Percentiles rank a stretch among this genome's conserved stretches.
Evolutionary conservation across 2,888 invertebrate species (phyloP).

Genomic region (Apomyelois bistriatella): DNA sequence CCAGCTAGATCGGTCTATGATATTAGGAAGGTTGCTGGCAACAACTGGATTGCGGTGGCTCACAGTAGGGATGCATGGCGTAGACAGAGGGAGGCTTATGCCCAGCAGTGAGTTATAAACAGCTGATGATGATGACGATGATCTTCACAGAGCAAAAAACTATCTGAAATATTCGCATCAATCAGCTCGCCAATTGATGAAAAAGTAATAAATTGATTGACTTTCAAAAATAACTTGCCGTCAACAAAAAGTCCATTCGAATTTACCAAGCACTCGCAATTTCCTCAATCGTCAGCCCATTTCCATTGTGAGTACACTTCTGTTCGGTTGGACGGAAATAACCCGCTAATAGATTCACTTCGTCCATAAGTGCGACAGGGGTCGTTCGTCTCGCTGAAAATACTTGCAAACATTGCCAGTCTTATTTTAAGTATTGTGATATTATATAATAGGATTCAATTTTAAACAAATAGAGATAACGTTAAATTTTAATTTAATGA

Average conservation of each 20-base stretch:
- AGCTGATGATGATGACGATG: too few relatives aligned
- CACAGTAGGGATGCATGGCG: too few relatives aligned
- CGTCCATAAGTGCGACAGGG: constrained; percentile 16
- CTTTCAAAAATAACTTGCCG: constrained; percentile 1
- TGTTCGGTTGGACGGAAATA: constrained; percentile 68
- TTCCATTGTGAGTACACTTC: constrained; percentile 35
- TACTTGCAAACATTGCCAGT: background rate
- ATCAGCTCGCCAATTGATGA: background rate
- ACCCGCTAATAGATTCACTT: constrained; percentile 77
- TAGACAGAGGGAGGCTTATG: too few relatives aligned
- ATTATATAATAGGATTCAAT: too few relatives aligned
- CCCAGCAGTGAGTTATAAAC: too few relatives aligned
- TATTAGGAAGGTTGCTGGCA: too few relatives aligned
- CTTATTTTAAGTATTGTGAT: background rate
- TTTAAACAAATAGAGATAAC: too few relatives aligned
- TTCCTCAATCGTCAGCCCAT: constrained; percentile 24
- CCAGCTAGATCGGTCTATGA: too few relatives aligned
- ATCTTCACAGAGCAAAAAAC: background rate
- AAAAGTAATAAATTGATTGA: background rate
- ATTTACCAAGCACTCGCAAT: constrained; percentile 17
- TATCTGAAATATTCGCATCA: too few relatives aligned
- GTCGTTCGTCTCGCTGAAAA: background rate
- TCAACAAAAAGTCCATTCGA: constrained; percentile 13
- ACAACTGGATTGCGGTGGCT: too few relatives aligned
- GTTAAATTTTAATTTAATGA: too few relatives aligned